Percentiles rank a stretch among this genome's conserved stretches.
These are phyloP conservation scores for Drosophila elegans DNA, from an alignment of 1,140 invertebrate genomes.

Conservation along the genomic window DNA sequence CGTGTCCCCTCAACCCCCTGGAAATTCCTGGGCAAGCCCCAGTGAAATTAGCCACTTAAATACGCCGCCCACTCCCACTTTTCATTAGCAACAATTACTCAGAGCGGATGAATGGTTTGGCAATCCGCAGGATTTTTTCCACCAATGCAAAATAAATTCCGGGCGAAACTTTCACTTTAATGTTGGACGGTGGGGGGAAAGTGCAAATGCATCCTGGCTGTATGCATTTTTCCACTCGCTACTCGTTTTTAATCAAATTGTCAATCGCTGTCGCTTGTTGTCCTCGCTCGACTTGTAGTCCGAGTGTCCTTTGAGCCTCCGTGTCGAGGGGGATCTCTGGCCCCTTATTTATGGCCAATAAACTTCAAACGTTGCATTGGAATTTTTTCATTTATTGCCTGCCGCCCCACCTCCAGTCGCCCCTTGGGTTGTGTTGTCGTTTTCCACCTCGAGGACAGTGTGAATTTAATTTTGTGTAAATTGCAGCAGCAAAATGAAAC, in stretches of 20 bases:
- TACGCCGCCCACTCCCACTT: slow-evolving; percentile 28
- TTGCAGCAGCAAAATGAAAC: slow-evolving; percentile 55
- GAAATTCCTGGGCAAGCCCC: slow-evolving; percentile 49
- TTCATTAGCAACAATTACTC: slow-evolving; percentile 82
- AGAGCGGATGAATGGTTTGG: slow-evolving; percentile 56
- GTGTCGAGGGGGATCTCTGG: slow-evolving; percentile 13
- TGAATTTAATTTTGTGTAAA: slow-evolving; percentile 82
- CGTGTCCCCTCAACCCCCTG: neutral
- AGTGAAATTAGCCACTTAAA: slow-evolving; percentile 80
- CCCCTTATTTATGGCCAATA: slow-evolving; percentile 83
- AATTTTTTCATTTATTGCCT: slow-evolving; percentile 80
- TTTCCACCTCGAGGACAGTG: slow-evolving; percentile 59
- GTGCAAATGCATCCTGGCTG: slow-evolving; percentile 49
- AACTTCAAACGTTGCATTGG: slow-evolving; percentile 80
- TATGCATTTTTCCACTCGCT: slow-evolving; percentile 56
- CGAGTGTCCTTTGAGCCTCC: slow-evolving; percentile 41
- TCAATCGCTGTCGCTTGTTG: slow-evolving; percentile 73
- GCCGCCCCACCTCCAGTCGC: neutral
- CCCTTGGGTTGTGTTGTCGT: slow-evolving; percentile 3
- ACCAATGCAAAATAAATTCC: slow-evolving; percentile 50
- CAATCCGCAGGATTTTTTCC: slow-evolving; percentile 43
- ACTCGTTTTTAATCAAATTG: slow-evolving; percentile 81
- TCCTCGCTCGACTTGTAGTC: slow-evolving; percentile 38
- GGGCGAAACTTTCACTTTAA: slow-evolving; percentile 71
- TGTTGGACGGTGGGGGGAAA: slow-evolving; percentile 7